phyloP scores from a whole-genome alignment of 2,113 vertebrate genomes.

The Oostethus manadensis region DNA sequence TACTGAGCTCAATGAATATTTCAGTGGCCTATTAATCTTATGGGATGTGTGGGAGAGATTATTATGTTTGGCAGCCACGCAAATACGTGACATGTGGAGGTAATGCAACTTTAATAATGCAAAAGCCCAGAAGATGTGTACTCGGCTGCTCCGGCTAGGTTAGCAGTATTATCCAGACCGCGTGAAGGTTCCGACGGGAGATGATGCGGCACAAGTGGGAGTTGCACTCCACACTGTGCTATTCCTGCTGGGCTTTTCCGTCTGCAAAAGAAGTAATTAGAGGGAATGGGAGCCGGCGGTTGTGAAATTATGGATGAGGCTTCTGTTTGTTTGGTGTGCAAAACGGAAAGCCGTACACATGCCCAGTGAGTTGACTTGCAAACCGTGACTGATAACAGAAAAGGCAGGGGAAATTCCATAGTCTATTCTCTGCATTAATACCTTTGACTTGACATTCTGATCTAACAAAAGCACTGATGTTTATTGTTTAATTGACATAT shows the following conservation, averaged over 20 bases:
- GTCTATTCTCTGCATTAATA: not conserved
- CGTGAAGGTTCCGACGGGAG: constrained; percentile 12
- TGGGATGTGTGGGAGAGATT: constrained; percentile 25
- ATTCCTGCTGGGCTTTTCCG: constrained; percentile 17
- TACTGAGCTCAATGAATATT: constrained; percentile 49
- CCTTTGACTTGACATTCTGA: not conserved
- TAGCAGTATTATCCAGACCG: constrained; percentile 29
- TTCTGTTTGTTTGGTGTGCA: constrained; percentile 22
- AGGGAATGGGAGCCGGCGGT: constrained; percentile 16
- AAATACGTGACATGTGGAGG: constrained; percentile 26
- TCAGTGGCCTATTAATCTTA: constrained; percentile 36
- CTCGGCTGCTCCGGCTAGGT: constrained; percentile 17
- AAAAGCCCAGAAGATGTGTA: constrained; percentile 24
- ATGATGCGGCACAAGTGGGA: constrained; percentile 24
- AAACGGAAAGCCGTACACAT: constrained; percentile 14
- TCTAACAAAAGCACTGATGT: constrained; percentile 6
- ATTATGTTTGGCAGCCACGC: constrained; percentile 41
- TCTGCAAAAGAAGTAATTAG: constrained; percentile 18
- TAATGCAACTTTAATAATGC: constrained; percentile 42
- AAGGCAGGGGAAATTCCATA: constrained; percentile 7
- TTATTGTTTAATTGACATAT: constrained; percentile 9
- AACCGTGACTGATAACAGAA: not conserved
- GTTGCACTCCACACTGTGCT: constrained; percentile 10
- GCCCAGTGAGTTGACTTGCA: not conserved
- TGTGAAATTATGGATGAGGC: constrained; percentile 43